Conservation (phyloP, 2,888 invertebrate species). For the Acrocyrtus sp. region DNA sequence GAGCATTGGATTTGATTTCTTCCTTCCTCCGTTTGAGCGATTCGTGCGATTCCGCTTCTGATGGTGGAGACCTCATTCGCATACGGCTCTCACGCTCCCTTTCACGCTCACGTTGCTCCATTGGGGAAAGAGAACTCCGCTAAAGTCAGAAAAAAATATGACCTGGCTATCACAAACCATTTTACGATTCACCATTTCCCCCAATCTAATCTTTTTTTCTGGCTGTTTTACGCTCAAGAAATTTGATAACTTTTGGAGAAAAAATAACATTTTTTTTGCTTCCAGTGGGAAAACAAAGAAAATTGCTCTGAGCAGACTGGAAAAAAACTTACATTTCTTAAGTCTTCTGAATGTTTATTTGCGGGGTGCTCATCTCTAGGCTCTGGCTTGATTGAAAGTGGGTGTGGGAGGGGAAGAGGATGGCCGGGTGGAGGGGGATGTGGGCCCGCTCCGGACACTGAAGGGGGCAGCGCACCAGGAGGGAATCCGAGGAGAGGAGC, state of each 20-base stretch:
- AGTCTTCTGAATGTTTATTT: constrained; percentile 60
- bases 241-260: not conserved
- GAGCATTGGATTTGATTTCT: constrained; percentile 61
- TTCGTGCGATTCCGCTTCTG: constrained; percentile 60
- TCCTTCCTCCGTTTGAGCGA: constrained; percentile 61
- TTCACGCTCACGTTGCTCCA: constrained; percentile 62
- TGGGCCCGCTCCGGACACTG: constrained; percentile 61
- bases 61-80: constrained; percentile 62
- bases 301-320: too few relatives aligned
- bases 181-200: not conserved
- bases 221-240: not conserved
- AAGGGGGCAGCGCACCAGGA: constrained; percentile 61
- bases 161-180: constrained; percentile 15
- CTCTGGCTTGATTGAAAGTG: constrained; percentile 61
- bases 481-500: constrained; percentile 59
- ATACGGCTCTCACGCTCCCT: constrained; percentile 55
- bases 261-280: too few relatives aligned
- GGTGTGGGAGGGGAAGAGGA: constrained; percentile 59
- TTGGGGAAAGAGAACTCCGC: constrained; percentile 65
- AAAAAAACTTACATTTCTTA: constrained; percentile 60
- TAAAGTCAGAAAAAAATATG: constrained; percentile 39
- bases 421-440: constrained; percentile 63
- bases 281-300: too few relatives aligned
- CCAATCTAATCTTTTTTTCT: not conserved
- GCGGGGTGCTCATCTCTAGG: constrained; percentile 61